Base-by-base conservation (phyloP, 2,113 vertebrate species). In the Fregata magnificens region DNA sequence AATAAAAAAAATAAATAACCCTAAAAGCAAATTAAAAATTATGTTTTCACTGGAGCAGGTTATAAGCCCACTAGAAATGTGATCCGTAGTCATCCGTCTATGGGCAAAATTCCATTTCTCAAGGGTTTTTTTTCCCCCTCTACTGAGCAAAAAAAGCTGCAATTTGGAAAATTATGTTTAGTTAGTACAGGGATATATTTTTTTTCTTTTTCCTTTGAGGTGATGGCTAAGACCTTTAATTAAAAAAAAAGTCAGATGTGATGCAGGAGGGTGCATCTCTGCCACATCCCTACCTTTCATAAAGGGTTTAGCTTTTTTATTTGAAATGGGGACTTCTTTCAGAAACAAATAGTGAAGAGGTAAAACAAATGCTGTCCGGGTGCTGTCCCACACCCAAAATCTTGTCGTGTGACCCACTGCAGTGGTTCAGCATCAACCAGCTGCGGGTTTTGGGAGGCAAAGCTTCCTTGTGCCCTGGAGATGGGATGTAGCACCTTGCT, bases 1-100 rank as follows among this genome's bases (percentile, higher is more conserved):
- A 98, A 98, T 98, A 98, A 98, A 98, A 98, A 92, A 98, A 98
- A 98, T 98, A 98, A 98, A 98, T 98, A 98, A 98, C 95, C 92
- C 91, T 98, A 97, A 98, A 98, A 98, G 98, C 98, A 98, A 98
- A 98, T 98, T 98, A 98, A 98, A 98, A 98, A 98, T 95, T 98
- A 97, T 98, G 98, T 98, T 98, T 98, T 98, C 98, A 96, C 98
- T 98, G 98, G 98, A 98, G 97, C 98, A 98, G 97, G 97, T 98
- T 98, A 98, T 98, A 98, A 98, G 98, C 93, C 79, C 97, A 98
- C 97, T 98, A 97, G 97, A 98, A 98, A 98, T 96, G 97, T 45
- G 97, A 98, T 98, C 98, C 94, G 89, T 82, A 95, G 97, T 95
- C 98, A 97, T 97, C 94, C 96, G 95, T 95, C 97, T 95, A 76